Conservation (phyloP, 2,888 invertebrate genomes). For the Cosmia trapezina region DNA sequence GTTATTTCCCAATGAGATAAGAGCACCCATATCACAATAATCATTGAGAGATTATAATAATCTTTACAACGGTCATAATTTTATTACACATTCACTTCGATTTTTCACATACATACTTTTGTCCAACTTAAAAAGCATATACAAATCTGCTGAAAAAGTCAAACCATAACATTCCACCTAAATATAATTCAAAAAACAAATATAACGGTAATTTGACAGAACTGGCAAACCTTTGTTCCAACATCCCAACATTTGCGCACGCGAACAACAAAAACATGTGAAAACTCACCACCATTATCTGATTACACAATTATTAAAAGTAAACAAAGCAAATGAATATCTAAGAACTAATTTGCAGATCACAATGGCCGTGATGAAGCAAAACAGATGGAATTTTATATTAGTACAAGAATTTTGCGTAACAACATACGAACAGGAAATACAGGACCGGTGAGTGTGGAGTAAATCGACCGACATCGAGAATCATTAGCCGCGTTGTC, state of each 20-base stretch:
- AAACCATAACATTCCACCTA: background rate
- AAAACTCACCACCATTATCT: conserved; percentile 53
- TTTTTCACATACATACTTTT: background rate
- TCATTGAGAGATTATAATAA: conserved; percentile 26
- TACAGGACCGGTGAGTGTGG: conserved; percentile 81
- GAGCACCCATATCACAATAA: conserved; percentile 5
- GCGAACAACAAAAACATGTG: conserved; percentile 55
- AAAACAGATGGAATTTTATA: conserved; percentile 80
- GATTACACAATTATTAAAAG: conserved; percentile 65
- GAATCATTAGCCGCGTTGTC: conserved; percentile 78
- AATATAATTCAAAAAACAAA: background rate
- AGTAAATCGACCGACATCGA: conserved; percentile 68
- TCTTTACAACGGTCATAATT: background rate
- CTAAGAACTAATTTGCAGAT: conserved; percentile 80
- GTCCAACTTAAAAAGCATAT: background rate
- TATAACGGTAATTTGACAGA: background rate
- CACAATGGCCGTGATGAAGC: conserved; percentile 75
- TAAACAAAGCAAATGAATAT: conserved; percentile 81
- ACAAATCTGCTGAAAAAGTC: background rate
- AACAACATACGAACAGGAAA: conserved; percentile 84
- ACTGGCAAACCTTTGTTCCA: conserved; percentile 47
- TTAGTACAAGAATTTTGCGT: conserved; percentile 80
- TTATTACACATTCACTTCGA: background rate
- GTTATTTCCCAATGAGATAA: conserved; percentile 34
- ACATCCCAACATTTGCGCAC: conserved; percentile 19